These are phyloP conservation scores for Tethea ocularis DNA, from an alignment of 2,888 invertebrate species.

Conservation along the genomic window DNA sequence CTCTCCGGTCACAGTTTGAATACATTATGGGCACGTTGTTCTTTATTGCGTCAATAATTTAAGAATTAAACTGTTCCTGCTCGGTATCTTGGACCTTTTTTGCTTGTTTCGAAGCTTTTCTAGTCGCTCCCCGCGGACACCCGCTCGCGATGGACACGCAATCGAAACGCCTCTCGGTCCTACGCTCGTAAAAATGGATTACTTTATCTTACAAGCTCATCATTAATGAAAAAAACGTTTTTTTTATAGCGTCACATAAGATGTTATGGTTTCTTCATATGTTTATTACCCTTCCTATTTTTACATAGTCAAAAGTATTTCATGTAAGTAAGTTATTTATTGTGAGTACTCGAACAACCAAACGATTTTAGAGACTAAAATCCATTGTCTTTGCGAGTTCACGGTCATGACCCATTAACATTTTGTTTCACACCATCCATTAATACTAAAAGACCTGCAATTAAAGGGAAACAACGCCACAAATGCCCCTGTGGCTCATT, in stretches of 20 bases:
- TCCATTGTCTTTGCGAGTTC: slow-evolving; percentile 43
- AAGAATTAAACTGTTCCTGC: slow-evolving; percentile 65
- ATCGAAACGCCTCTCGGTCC: slow-evolving; percentile 41
- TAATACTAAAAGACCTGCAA: slow-evolving; percentile 56
- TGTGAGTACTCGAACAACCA: slow-evolving; percentile 15
- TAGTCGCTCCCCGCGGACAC: slow-evolving; percentile 46
- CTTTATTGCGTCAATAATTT: slow-evolving; percentile 77
- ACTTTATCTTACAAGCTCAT: slow-evolving; percentile 56
- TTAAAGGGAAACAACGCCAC: slow-evolving; percentile 57
- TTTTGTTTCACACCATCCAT: slow-evolving; percentile 70
- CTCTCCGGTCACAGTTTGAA: slow-evolving; percentile 67
- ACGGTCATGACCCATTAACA: slow-evolving; percentile 65
- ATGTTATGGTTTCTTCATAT: slow-evolving; percentile 23
- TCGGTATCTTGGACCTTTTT: slow-evolving; percentile 42
- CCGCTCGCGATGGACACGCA: slow-evolving; percentile 34
- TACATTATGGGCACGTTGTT: slow-evolving; percentile 67
- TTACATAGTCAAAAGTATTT: slow-evolving; percentile 13
- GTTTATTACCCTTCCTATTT: slow-evolving; percentile 13
- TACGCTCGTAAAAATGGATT: slow-evolving; percentile 64
- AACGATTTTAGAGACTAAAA: slow-evolving; percentile 28
- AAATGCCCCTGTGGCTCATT: slow-evolving; percentile 42
- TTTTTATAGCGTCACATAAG: slow-evolving; percentile 39
- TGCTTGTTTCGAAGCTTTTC: slow-evolving; percentile 31
- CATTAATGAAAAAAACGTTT: slow-evolving; percentile 44
- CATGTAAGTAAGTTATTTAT: too few species aligned